Base-by-base conservation (phyloP, 2,797 vertebrate genomes). In the Gallinago stenura region DNA sequence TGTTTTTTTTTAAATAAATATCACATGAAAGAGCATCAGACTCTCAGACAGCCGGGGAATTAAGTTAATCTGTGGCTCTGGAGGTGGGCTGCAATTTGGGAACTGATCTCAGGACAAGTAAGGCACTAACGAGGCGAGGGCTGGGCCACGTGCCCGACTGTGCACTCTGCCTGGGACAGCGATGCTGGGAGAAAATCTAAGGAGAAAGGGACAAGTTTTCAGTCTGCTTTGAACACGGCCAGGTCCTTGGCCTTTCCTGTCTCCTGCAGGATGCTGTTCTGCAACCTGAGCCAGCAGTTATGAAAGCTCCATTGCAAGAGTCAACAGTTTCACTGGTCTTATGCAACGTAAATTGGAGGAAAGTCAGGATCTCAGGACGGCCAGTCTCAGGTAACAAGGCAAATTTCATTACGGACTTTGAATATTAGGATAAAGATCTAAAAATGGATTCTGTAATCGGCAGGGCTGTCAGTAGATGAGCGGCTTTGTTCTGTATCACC, bases 291-390 rank as follows among this genome's bases (percentile, higher is more conserved):
- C 69, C 92, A 85, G 57, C 9, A 15, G 2, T 83, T 26, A 41
- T 33, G 93, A 93, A 92, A 95, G 93, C 86, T 78, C 33, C 21
- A 0, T 19, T 31, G 83, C 69, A 68, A 83, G 4, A 60, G 75
- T 70, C 88, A 82, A 80, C 82, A 81, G 65, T 92, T 91, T 87
- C 92, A 68, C 65, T 69, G 91, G 19, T 83, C 87, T 96, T 83
- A n/a, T 15, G 92, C 91, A 96, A 95, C 4, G 31, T 7, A 11
- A 73, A 9, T 0, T 87, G 92, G 92, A 85, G 48, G 41, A 31
- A 51, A 68, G 51, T 75, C 94, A 91, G 94, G 84, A 77, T 83
- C 75, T 46, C 8, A 2, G 76, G 75, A 65, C n/a, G 51, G 84
- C 71, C 56, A 7, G 16, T 15, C 71, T 43, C 60, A 46, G 84